These are phyloP conservation scores for Tethya wilhelma DNA, from an alignment of 37 sponge, comb jelly and placozoan species.

Conservation along the genomic window DNA sequence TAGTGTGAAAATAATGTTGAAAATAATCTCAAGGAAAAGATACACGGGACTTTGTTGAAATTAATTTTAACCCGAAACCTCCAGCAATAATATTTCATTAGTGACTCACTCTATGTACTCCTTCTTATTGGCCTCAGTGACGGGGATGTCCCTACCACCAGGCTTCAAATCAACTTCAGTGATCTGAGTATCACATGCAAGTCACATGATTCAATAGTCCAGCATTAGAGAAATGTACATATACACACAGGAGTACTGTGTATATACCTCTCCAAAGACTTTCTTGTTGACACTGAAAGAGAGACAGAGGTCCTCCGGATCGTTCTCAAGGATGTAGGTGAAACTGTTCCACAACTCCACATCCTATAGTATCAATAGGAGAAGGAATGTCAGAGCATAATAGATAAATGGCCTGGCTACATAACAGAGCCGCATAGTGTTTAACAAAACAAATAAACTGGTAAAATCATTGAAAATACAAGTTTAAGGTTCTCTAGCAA, in stretches of 20 bases:
- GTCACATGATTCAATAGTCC: not conserved
- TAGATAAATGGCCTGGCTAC: too few species aligned
- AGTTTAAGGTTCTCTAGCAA: too few species aligned
- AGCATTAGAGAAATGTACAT: not conserved
- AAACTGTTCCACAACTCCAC: slow-evolving; percentile 89
- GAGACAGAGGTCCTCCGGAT: slow-evolving; percentile 91
- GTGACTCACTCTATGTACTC: slow-evolving; percentile 82
- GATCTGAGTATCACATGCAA: too few species aligned
- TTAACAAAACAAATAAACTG: too few species aligned
- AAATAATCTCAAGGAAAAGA: too few species aligned
- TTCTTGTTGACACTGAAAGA: slow-evolving; percentile 82
- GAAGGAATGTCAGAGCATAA: too few species aligned
- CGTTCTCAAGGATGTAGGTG: slow-evolving; percentile 94
- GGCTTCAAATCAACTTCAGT: slow-evolving; percentile 83
- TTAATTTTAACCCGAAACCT: not conserved
- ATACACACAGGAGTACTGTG: not conserved
- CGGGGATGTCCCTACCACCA: slow-evolving; percentile 81
- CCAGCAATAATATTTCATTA: not conserved
- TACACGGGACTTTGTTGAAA: not conserved
- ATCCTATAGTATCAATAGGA: slow-evolving; percentile 54
- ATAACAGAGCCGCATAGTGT: too few species aligned
- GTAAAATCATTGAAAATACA: too few species aligned
- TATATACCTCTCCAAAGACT: slow-evolving; percentile 83
- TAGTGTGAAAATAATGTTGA: too few species aligned
- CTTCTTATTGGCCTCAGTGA: slow-evolving; percentile 88